Conservation (phyloP, 1,140 invertebrate genomes). For the Harlomillsia oculata region DNA sequence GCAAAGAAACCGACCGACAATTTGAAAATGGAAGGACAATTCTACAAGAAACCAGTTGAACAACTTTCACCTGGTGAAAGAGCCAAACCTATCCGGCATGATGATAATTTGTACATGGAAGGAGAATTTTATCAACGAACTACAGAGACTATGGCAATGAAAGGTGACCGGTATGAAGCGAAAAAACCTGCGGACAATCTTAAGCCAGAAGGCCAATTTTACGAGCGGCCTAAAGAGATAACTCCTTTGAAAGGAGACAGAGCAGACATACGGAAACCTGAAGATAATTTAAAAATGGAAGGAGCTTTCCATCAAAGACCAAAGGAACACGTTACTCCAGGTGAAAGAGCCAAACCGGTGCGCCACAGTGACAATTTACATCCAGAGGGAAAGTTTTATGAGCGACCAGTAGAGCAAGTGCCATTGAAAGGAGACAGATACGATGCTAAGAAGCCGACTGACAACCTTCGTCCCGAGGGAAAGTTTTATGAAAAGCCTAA, state of each 20-base stretch:
- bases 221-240: slow-evolving; percentile 8
- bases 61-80: slow-evolving; percentile 40
- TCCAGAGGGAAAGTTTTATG: slow-evolving; percentile 40
- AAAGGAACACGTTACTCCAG: background rate
- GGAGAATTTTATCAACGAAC: slow-evolving; percentile 20
- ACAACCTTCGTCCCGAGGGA: slow-evolving; percentile 36
- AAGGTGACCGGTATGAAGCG: slow-evolving; percentile 8
- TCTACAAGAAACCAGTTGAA: slow-evolving; percentile 36
- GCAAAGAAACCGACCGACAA: slow-evolving; percentile 44
- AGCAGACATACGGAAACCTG: slow-evolving; percentile 39
- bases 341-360: slow-evolving; percentile 37
- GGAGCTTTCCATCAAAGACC: slow-evolving; percentile 35
- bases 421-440: slow-evolving; percentile 13
- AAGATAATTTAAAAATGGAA: slow-evolving; percentile 44
- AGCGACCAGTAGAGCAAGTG: slow-evolving; percentile 42
- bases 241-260: background rate
- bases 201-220: slow-evolving; percentile 46
- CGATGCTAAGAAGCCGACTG: slow-evolving; percentile 4
- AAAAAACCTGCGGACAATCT: slow-evolving; percentile 38
- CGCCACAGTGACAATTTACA: slow-evolving; percentile 48
- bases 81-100: slow-evolving; percentile 40
- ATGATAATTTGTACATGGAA: slow-evolving; percentile 41
- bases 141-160: background rate
- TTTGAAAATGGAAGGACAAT: slow-evolving; percentile 50
- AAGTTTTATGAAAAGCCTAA: slow-evolving; percentile 40